These are phyloP conservation scores for Ashinkailepas kermadecensis DNA, from an alignment of 2,888 invertebrate species.

Conservation along the genomic window DNA sequence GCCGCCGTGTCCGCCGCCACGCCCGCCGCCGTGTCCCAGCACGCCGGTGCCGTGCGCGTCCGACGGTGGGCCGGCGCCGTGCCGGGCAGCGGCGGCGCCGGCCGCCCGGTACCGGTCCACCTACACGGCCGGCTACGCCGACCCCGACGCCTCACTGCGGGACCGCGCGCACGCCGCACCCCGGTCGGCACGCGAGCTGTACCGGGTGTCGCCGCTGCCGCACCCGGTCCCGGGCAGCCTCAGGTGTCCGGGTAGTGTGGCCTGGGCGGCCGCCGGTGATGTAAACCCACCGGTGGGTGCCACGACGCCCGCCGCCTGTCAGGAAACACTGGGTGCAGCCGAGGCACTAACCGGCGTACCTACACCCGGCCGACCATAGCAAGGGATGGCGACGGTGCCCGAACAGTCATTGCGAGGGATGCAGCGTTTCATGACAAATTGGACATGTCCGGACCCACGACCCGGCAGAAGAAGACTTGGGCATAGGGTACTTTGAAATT, in stretches of 20 bases:
- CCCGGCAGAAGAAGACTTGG: too few relatives aligned
- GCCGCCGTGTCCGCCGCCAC: not conserved
- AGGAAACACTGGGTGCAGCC: not conserved
- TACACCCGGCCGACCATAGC: too few relatives aligned
- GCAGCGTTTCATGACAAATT: too few relatives aligned
- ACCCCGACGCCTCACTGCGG: not conserved
- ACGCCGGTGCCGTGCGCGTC: not conserved
- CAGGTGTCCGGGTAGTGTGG: not conserved
- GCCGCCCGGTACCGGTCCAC: constrained; percentile 4
- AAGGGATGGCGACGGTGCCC: too few relatives aligned
- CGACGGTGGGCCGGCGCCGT: too few relatives aligned
- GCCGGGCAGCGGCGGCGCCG: not conserved
- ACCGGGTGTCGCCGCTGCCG: not conserved
- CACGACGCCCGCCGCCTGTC: not conserved
- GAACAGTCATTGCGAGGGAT: too few relatives aligned
- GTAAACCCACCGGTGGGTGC: not conserved
- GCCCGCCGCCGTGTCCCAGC: constrained; percentile 5
- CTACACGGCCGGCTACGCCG: constrained; percentile 7
- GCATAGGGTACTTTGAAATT: too few relatives aligned
- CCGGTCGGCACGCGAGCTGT: not conserved
- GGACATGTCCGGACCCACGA: too few relatives aligned
- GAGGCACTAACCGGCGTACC: too few relatives aligned
- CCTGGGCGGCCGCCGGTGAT: not conserved
- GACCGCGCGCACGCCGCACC: not conserved
- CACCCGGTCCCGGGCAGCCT: not conserved